These are phyloP conservation scores for Cephus sareptanus DNA, from an alignment of 2,888 invertebrate genomes.

Conservation along the genomic window DNA sequence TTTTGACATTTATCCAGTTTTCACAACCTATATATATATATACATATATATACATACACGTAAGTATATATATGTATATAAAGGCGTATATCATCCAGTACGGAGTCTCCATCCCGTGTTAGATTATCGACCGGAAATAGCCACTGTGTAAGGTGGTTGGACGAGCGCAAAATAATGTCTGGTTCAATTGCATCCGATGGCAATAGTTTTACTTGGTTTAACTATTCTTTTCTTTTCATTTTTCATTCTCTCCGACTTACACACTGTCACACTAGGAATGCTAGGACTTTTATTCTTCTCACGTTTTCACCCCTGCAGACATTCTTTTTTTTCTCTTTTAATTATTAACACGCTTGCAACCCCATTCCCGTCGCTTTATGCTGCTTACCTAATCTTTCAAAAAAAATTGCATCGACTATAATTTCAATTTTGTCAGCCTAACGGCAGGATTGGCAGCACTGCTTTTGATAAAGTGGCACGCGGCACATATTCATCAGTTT, in stretches of 20 bases:
- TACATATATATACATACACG: too few relatives aligned
- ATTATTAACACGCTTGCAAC: background rate
- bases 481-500: constrained; percentile 90
- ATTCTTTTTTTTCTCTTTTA: background rate
- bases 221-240: too few relatives aligned
- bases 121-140: background rate
- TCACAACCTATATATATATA: background rate
- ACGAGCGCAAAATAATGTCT: background rate
- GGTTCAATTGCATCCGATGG: background rate
- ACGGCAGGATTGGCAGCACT: constrained; percentile 88
- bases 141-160: background rate
- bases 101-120: too few relatives aligned
- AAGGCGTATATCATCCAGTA: too few relatives aligned
- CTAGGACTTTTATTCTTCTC: background rate
- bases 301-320: background rate
- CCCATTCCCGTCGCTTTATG: background rate
- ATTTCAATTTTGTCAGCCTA: constrained; percentile 19
- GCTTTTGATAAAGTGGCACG: constrained; percentile 82
- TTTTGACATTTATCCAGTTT: background rate
- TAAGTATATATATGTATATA: background rate
- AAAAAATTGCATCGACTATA: background rate
- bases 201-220: background rate
- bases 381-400: background rate
- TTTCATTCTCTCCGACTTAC: background rate
- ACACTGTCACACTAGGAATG: background rate